These are phyloP conservation scores for Corydoras sp. DNA, from an alignment of 2,113 vertebrate genomes.

Conservation along the genomic window DNA sequence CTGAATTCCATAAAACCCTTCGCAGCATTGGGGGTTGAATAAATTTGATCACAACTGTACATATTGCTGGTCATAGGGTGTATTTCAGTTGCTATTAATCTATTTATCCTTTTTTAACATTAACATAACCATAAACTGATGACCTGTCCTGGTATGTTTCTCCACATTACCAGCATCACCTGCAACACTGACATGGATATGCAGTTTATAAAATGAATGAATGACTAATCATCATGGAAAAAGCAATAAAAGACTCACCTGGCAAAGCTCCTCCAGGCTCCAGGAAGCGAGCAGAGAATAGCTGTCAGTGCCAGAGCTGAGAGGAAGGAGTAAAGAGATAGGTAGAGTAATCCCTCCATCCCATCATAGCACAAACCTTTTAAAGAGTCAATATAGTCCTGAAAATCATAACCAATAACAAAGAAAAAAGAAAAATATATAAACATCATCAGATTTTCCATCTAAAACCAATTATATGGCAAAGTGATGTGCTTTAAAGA, in stretches of 20 bases:
- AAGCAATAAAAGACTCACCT: slow-evolving; percentile 51
- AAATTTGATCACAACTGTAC: no score
- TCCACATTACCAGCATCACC: no score
- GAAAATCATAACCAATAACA: neutral
- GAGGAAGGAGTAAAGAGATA: slow-evolving; percentile 84
- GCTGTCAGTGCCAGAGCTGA: slow-evolving; percentile 80
- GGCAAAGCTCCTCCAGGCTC: slow-evolving; percentile 83
- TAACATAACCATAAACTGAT: no score
- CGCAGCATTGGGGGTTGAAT: no score
- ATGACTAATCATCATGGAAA: neutral
- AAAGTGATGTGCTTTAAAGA: slow-evolving; percentile 1
- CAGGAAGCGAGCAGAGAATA: slow-evolving; percentile 82
- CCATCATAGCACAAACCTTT: slow-evolving; percentile 85
- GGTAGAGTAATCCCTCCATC: slow-evolving; percentile 83
- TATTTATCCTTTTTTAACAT: no score
- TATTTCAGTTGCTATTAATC: no score
- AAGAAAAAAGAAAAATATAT: neutral
- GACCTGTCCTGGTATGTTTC: no score
- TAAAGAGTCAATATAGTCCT: slow-evolving; percentile 83
- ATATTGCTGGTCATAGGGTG: no score
- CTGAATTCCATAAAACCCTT: no score
- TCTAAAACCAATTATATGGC: neutral
- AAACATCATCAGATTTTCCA: neutral
- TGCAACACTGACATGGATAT: no score
- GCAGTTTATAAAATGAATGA: no score